Conservation (phyloP, 2,113 vertebrate genomes). For the Pelecanoides urinatrix region DNA sequence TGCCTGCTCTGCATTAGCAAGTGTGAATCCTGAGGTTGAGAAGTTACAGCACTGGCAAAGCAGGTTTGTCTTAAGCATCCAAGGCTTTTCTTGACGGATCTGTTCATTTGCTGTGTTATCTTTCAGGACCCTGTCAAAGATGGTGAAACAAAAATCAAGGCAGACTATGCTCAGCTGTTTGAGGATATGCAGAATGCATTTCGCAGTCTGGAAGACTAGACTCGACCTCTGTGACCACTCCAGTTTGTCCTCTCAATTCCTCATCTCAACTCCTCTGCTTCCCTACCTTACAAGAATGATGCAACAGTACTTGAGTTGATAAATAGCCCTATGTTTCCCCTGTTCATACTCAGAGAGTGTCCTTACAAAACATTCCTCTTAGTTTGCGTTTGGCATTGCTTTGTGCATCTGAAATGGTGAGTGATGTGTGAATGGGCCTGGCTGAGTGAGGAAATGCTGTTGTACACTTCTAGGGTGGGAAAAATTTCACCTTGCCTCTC, state of each 20-base stretch:
- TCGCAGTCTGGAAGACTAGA: slow-evolving; percentile 94
- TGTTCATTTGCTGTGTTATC: not conserved
- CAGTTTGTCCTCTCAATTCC: slow-evolving; percentile 58
- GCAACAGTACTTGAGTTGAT: slow-evolving; percentile 69
- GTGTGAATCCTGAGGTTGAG: not conserved
- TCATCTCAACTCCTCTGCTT: slow-evolving; percentile 73
- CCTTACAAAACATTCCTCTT: slow-evolving; percentile 75
- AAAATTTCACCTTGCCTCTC: not conserved
- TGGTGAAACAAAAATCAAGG: slow-evolving; percentile 93
- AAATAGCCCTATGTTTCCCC: slow-evolving; percentile 52
- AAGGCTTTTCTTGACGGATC: not conserved
- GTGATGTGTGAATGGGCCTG: slow-evolving; percentile 38
- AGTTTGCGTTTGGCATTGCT: slow-evolving; percentile 59
- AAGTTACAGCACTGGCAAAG: not conserved
- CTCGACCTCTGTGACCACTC: slow-evolving; percentile 36
- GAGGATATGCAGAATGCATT: slow-evolving; percentile 99
- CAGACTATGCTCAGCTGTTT: slow-evolving; percentile 88
- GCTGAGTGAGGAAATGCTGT: slow-evolving; percentile 51
- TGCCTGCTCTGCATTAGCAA: not conserved
- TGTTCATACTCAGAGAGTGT: slow-evolving; percentile 61
- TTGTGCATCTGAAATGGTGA: slow-evolving; percentile 36
- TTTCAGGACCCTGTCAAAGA: slow-evolving; percentile 93
- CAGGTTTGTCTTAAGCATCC: not conserved
- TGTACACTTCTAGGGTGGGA: slow-evolving; percentile 53
- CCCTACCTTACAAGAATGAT: slow-evolving; percentile 67